These are phyloP conservation scores for Arctopsyche grandis DNA, from an alignment of 1,140 invertebrate genomes.

Conservation along the genomic window DNA sequence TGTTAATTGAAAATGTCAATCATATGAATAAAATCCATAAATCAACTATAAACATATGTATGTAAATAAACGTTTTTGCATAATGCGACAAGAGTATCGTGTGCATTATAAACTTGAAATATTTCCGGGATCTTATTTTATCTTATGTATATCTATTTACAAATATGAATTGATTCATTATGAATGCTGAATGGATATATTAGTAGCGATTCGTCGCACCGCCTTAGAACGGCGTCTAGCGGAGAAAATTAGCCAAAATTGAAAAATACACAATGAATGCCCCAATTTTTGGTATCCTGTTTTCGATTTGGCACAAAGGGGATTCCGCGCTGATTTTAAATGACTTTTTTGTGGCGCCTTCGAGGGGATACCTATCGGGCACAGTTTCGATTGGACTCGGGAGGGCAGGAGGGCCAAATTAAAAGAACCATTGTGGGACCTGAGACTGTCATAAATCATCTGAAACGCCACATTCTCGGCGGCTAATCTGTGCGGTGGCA, in stretches of 20 bases:
- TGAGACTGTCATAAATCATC: slow-evolving; percentile 40
- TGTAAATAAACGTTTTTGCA: neutral
- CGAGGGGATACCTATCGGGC: neutral
- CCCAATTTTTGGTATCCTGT: no score
- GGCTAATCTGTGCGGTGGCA: slow-evolving; percentile 39
- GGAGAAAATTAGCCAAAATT: no score
- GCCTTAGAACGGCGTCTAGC: no score
- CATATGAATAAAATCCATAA: slow-evolving; percentile 16
- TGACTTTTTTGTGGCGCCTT: slow-evolving; percentile 2
- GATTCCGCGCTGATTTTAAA: no score
- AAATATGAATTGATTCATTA: no score
- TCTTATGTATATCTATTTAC: no score
- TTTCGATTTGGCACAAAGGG: no score
- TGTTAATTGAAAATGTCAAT: slow-evolving; percentile 31
- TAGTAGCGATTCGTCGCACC: no score
- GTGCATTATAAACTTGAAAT: no score
- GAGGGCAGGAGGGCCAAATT: slow-evolving; percentile 15
- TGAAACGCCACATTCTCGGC: slow-evolving; percentile 27
- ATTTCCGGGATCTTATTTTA: no score
- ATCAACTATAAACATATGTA: slow-evolving; percentile 9
- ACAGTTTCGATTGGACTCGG: neutral
- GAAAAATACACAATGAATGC: no score
- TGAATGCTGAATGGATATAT: no score
- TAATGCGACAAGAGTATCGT: neutral
- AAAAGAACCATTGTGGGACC: slow-evolving; percentile 37